phyloP scores from a whole-genome alignment of 2,888 invertebrate genomes.

The Leptinotarsa peninsularis region DNA sequence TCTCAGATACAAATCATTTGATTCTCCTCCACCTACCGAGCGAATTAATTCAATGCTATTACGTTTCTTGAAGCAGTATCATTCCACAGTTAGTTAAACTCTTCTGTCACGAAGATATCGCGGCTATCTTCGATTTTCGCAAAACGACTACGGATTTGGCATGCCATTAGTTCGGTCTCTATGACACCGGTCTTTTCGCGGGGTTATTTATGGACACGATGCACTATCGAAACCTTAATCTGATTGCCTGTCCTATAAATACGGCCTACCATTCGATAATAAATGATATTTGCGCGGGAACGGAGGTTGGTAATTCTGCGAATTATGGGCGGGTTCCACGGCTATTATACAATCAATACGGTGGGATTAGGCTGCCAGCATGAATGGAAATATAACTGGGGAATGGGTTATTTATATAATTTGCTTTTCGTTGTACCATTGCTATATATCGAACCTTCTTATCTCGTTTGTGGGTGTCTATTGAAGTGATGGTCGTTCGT shows the following conservation, averaged over 20 bases:
- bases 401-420: not conserved
- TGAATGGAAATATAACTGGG: conserved; percentile 9
- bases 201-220: conserved; percentile 16
- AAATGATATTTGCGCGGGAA: conserved; percentile 28
- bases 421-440: not conserved
- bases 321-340: conserved; percentile 30
- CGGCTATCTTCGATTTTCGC: conserved; percentile 22
- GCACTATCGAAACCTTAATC: conserved; percentile 26
- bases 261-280: conserved; percentile 37
- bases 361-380: not conserved
- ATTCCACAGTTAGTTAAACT: conserved; percentile 25
- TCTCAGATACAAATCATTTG: no score
- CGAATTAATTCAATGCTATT: conserved; percentile 8
- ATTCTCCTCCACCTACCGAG: conserved; percentile 2
- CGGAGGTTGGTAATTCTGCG: conserved; percentile 35
- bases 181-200: conserved; percentile 17
- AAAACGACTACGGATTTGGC: conserved; percentile 15
- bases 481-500: not conserved
- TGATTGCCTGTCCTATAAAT: conserved; percentile 39
- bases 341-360: conserved; percentile 6
- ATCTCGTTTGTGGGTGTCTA: not conserved
- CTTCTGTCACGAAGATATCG: conserved; percentile 12
- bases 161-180: conserved; percentile 19
- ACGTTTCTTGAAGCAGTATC: not conserved
- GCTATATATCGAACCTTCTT: not conserved